Base-by-base conservation (phyloP, 2,888 invertebrate genomes). In the Anticlea derivata region DNA sequence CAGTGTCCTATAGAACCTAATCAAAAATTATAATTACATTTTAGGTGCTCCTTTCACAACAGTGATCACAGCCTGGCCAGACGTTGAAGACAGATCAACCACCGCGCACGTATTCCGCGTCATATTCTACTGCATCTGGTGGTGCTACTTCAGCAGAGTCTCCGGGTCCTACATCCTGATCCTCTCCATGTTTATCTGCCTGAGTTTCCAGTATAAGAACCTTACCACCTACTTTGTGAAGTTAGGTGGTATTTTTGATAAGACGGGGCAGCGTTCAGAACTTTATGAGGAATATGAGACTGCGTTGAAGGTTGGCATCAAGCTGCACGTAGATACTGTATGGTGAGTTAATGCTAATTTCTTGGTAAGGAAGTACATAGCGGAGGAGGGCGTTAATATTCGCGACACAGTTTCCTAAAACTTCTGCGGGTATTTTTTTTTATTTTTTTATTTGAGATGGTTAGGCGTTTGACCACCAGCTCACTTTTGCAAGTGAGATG, bases 61-160 rank as follows among this genome's bases (percentile, higher is more conserved):
- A 1, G 46, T 81, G 1, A 61, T 83, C 8, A 71, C 75, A 1
- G 68, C 58, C 1, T 83, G 80, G 80, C 83, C 83, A 0, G 69
- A 76, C 2, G 60, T 69, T 0, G 50, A 57, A 0, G 75, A 82
- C 10, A 43, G 7, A 0, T 68, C 75, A 1, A 2, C 2, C 0
- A 5, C 33, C 0, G 74, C 79, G 0, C 45, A 65, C 17, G 2
- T 60, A 0, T 55, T 38, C 0, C 66, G 83, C 24, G 8, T 70
- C 5, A 7, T 65, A 1, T 48, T 52, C 48, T 76, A 78, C 54
- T 2, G 74, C 2, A 1, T 66, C 6, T 80, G 78, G 78, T 78
- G 73, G 70, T 17, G 75, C 2, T 70, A 72, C 43, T 38, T 75
- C 48, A 8, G 53, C 0, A 65, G 79, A 0, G 29, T 61, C 0